Evolutionary conservation across 2,113 vertebrate species (phyloP).

Genomic region (Equus quagga): DNA sequence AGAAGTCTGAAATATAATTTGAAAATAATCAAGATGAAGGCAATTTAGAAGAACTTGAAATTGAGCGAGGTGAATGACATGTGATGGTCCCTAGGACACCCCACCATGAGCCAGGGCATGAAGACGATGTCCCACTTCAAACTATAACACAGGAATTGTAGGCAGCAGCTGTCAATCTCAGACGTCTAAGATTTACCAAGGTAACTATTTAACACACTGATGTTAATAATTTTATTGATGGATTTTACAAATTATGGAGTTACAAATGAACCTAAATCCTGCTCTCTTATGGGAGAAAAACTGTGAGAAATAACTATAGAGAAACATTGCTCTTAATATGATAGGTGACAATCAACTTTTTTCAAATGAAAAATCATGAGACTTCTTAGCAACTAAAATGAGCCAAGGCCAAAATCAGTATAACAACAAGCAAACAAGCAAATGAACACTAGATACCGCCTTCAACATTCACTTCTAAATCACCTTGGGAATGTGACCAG

Average conservation of each 20-base stretch:
- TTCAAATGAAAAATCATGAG: neutral
- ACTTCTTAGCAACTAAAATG: neutral
- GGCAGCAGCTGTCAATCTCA: neutral
- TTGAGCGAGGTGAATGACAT: neutral
- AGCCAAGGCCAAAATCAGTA: neutral
- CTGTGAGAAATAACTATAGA: neutral
- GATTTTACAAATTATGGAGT: neutral
- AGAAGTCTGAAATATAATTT: neutral
- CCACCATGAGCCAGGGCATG: neutral
- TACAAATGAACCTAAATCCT: neutral
- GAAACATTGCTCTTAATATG: neutral
- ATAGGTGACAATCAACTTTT: neutral
- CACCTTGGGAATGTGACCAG: neutral
- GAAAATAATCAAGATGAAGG: neutral
- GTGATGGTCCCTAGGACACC: neutral
- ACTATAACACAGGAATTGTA: neutral
- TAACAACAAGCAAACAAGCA: neutral
- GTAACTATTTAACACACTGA: neutral
- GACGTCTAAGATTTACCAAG: neutral
- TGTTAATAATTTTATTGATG: neutral
- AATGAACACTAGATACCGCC: neutral
- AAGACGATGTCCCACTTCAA: too few species aligned
- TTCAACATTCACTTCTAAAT: neutral
- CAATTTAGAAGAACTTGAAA: neutral
- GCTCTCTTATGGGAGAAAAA: neutral